These are phyloP conservation scores for Meteorus colon DNA, from an alignment of 2,888 invertebrate species.

Conservation along the genomic window DNA sequence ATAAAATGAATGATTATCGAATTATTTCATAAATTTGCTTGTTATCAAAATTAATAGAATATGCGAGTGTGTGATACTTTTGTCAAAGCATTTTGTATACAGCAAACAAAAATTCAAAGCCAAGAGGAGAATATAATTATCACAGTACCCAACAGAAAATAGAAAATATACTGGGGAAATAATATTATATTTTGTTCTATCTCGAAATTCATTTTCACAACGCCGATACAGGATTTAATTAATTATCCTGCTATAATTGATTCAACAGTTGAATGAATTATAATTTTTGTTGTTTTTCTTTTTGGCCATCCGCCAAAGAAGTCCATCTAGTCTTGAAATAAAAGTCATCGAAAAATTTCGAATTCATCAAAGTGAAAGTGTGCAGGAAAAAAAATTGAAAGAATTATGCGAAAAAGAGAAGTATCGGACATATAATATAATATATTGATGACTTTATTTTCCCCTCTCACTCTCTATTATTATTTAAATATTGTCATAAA, in stretches of 20 bases:
- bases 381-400: neutral
- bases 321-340: slow-evolving; percentile 68
- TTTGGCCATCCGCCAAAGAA: slow-evolving; percentile 70
- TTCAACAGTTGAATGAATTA: neutral
- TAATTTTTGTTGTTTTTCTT: neutral
- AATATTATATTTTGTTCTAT: neutral
- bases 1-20: neutral
- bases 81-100: neutral
- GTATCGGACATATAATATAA: neutral
- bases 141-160: neutral
- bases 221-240: neutral
- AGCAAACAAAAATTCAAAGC: neutral
- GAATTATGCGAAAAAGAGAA: neutral
- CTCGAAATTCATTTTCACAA: neutral
- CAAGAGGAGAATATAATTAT: neutral
- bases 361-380: neutral
- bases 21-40: slow-evolving; percentile 5
- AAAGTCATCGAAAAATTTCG: slow-evolving; percentile 40
- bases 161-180: neutral
- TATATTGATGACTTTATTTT: slow-evolving; percentile 9
- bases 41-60: neutral
- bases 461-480: slow-evolving; percentile 1
- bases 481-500: neutral
- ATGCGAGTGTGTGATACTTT: neutral
- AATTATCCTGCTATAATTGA: neutral